A percentile compares a stretch with the other conserved stretches of the same genome.
These are phyloP conservation scores for Octonoba sinensis DNA, from an alignment of 2,888 invertebrate genomes.

Conservation along the genomic window DNA sequence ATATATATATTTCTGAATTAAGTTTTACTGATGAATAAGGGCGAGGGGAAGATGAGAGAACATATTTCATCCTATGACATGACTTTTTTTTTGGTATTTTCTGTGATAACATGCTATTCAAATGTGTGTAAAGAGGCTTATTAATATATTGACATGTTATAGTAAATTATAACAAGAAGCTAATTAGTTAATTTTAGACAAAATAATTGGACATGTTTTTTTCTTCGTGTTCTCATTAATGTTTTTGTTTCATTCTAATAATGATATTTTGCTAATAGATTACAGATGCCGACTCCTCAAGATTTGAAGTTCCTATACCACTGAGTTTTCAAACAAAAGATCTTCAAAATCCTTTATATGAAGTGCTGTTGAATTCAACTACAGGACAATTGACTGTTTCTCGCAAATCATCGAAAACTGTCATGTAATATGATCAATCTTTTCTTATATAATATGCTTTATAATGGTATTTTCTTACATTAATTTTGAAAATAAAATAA, in stretches of 20 bases:
- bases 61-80: too few species aligned
- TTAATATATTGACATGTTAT: too few species aligned
- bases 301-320: conserved; percentile 59
- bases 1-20: too few species aligned
- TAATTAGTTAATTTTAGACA: neutral
- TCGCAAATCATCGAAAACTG: conserved; percentile 21
- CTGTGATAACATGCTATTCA: too few species aligned
- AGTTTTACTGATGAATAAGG: too few species aligned
- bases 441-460: neutral
- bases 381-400: conserved; percentile 24
- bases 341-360: conserved; percentile 25
- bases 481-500: too few species aligned
- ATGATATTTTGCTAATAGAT: conserved; percentile 34
- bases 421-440: conserved; percentile 31
- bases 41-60: too few species aligned
- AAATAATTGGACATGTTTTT: neutral
- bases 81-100: too few species aligned
- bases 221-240: neutral
- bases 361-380: conserved; percentile 22
- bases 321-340: conserved; percentile 22
- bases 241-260: neutral
- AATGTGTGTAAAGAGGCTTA: too few species aligned
- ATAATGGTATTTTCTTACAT: too few species aligned
- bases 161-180: too few species aligned
- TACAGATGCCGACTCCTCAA: conserved; percentile 37